Base-by-base conservation (phyloP, 2,113 vertebrate genomes). In the Bos javanicus region DNA sequence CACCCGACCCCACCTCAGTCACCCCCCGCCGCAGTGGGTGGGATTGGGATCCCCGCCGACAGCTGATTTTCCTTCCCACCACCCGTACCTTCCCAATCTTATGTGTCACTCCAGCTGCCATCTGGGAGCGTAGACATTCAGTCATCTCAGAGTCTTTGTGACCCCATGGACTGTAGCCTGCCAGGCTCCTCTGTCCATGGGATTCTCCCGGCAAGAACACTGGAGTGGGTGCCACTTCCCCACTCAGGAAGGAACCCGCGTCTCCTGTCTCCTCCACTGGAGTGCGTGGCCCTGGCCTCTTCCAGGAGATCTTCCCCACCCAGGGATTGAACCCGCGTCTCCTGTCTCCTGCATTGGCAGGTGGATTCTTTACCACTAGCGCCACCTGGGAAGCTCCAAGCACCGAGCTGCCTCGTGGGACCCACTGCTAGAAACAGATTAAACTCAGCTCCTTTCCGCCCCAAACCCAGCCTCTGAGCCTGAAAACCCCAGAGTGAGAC, bases 1-100 rank as follows among this genome's bases (percentile, higher is more conserved):
- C 2, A 0, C n/a, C 30, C 80, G 7, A 15, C 76, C 52, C n/a
- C 30, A 7, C 54, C 33, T 52, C 7, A 1, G 2, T 17, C 12
- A 0, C 30, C 43, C 83, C 21, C 54, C 14, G 25, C 60, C 23
- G 4, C 30, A 48, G 1, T n/a, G 36, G n/a, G 21, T 1, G 9
- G 64, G 39, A 28, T 28, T 1, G 7, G 64, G 48, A 28, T 28
- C 59, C 39, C 54, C 6, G 36, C 23, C 3, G 0, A 2, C n/a
- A 36, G 59, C 25, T 39, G 39, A 7, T 26, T 83, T 57, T 84
- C 56, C 59, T 67, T 82, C 52, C 19, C 0, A 30, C 46, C 16
- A 4, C 54, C 15, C 15, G 59, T 6, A 1, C 2, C 1, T 13
- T 23, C 67, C 76, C 80, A 54, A 7, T n/a, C 83, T 13, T 71